A percentile compares a stretch with the other conserved stretches of the same genome.
phyloP scores from a whole-genome alignment of 2,888 invertebrate species.

The Nebria salina region DNA sequence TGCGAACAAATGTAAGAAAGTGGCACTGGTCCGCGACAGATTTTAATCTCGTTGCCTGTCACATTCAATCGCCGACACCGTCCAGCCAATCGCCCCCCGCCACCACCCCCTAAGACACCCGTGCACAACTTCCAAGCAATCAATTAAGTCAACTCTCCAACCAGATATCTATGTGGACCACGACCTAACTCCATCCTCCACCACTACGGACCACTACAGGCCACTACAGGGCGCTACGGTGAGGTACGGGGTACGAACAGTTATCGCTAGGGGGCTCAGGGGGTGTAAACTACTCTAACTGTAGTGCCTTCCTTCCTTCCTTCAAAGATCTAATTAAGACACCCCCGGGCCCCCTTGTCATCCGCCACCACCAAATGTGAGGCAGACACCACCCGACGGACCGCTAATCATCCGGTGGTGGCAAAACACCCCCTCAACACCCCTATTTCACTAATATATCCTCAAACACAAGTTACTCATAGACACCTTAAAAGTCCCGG shows the following conservation, averaged over 20 bases:
- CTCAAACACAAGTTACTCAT: too few species aligned
- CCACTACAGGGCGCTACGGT: not conserved
- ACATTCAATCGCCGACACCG: constrained; percentile 54
- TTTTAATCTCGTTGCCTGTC: constrained; percentile 60
- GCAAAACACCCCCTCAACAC: too few species aligned
- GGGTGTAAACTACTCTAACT: constrained; percentile 15
- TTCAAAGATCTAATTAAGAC: constrained; percentile 60
- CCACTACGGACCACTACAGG: too few species aligned
- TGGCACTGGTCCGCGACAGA: constrained; percentile 50
- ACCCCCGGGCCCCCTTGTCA: constrained; percentile 29
- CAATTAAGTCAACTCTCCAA: constrained; percentile 30
- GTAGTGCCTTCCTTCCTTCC: constrained; percentile 45
- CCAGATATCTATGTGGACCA: not conserved
- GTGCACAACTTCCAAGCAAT: constrained; percentile 14
- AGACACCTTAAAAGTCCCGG: too few species aligned
- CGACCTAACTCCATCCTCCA: not conserved
- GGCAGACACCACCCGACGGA: too few species aligned
- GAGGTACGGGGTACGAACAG: not conserved
- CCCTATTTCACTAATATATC: too few species aligned
- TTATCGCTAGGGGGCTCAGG: not conserved
- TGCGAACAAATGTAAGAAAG: not conserved
- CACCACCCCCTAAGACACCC: constrained; percentile 45
- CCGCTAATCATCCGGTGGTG: too few species aligned
- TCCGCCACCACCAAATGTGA: not conserved
- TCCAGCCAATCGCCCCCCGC: not conserved